Evolutionary conservation across 2,113 vertebrate genomes (phyloP), one percentile per base, ranked within the genome.

Genomic region (Fregetta grallaria): DNA sequence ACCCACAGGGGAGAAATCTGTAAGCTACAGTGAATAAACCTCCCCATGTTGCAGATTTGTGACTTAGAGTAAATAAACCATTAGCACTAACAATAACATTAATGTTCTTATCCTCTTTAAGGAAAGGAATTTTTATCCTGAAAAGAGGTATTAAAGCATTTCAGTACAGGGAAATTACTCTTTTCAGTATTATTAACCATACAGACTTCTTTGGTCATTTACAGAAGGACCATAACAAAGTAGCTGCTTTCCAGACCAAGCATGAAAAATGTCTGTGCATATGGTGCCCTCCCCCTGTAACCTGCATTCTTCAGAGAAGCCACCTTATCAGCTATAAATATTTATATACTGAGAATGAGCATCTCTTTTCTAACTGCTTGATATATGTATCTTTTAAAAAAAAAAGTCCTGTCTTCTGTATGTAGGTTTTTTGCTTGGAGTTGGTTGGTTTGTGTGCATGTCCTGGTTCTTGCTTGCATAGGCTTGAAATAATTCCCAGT

Each of bases 101-200:
- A 91, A 85, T 95, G 62, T 79, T 73, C 90, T 95, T 89, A 90
- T 27, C 36, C n/a, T 90, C 77, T 86, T 86, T 73, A 70, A 90
- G 42, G 87, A 92, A 94, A 93, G 92, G 74, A 92, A 88, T 95
- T 94, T 93, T 93, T 90, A 72, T 95, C 59, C 82, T 92, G 55
- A 42, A 71, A 93, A 80, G 63, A 47, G 4, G 1, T 49, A 88
- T 90, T 86, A 92, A 77, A 73, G 61, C 42, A 66, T 84, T 92
- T 66, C 72, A 52, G 63, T 81, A 20, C 67, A 77, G 20, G 47
- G 14, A 70, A 86, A 77, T 88, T 0, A 47, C 40, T 75, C 68
- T 65, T 36, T 78, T 85, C 52, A 27, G 32, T 70, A 42, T 92
- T 95, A 45, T 62, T 88, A 87, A 62, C 68, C 36, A 20, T 77